Conservation (phyloP, 1,140 invertebrate genomes). For the Microplitis mediator region DNA sequence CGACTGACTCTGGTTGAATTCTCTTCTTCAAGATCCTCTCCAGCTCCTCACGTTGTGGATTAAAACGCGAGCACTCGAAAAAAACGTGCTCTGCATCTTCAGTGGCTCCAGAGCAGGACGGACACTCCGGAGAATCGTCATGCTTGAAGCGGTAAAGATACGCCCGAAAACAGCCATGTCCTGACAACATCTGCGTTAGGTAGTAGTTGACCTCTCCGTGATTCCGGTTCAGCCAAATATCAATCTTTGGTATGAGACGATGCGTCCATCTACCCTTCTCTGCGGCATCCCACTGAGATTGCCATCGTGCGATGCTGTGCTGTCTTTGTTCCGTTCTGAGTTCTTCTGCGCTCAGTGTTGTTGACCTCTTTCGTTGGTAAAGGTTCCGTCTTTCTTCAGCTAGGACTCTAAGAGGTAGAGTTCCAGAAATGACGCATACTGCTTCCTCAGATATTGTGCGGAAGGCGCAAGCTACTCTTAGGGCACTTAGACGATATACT, state of each 20-base stretch:
- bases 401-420: constrained; percentile 31
- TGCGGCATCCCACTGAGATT: neutral
- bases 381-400: constrained; percentile 24
- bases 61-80: constrained; percentile 4
- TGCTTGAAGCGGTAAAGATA: constrained; percentile 41
- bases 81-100: constrained; percentile 24
- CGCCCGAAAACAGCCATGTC: constrained; percentile 47
- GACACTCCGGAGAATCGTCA: constrained; percentile 38
- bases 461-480: constrained; percentile 19
- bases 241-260: constrained; percentile 31
- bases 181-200: constrained; percentile 28
- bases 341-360: constrained; percentile 10
- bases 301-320: constrained; percentile 19
- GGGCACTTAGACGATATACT: constrained; percentile 5
- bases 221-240: constrained; percentile 29
- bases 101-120: neutral
- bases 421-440: constrained; percentile 31
- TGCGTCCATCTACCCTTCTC: constrained; percentile 7
- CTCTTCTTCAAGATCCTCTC: neutral
- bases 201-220: constrained; percentile 37
- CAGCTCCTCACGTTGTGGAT: neutral
- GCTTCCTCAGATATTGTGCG: constrained; percentile 30
- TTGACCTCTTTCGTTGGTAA: neutral
- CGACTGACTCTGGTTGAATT: constrained; percentile 18
- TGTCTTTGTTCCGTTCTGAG: constrained; percentile 17